A percentile compares a stretch with the other conserved stretches of the same genome.
phyloP scores from a whole-genome alignment of 2,113 vertebrate genomes.

The Hypanus sabinus region DNA sequence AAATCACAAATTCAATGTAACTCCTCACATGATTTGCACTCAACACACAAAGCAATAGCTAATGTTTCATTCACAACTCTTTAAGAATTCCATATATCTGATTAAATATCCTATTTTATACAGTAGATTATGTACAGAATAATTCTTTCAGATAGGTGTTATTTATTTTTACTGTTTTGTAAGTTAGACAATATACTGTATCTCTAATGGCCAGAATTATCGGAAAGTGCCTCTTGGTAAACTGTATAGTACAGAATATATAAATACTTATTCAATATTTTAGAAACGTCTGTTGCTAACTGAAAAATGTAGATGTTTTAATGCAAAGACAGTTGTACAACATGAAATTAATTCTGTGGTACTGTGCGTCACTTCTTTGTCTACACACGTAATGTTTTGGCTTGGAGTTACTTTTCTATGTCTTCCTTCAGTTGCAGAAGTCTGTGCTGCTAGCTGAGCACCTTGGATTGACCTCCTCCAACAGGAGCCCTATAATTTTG shows the following conservation, averaged over 20 bases:
- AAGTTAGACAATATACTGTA: constrained; percentile 87
- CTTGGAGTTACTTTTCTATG: neutral
- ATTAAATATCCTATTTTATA: constrained; percentile 84
- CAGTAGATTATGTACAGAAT: constrained; percentile 84
- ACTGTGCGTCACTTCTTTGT: constrained; percentile 45
- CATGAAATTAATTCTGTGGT: constrained; percentile 84
- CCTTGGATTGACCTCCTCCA: neutral
- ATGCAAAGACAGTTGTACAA: constrained; percentile 82
- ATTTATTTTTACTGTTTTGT: constrained; percentile 94
- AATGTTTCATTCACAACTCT: constrained; percentile 68
- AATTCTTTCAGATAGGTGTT: constrained; percentile 80
- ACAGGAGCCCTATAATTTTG: neutral
- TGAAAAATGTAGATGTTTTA: constrained; percentile 76
- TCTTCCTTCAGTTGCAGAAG: neutral
- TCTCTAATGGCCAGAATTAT: constrained; percentile 80
- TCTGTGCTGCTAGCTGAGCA: no score
- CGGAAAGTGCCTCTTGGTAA: constrained; percentile 90
- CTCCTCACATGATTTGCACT: constrained; percentile 77
- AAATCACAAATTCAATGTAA: constrained; percentile 62
- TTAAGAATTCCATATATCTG: constrained; percentile 72
- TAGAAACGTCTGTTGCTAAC: constrained; percentile 75
- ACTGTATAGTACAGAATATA: constrained; percentile 82
- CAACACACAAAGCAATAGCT: constrained; percentile 76
- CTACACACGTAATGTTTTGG: neutral
- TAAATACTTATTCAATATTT: constrained; percentile 75